Base-by-base conservation (phyloP, 2,888 invertebrate genomes). In the Schizaphis graminum region DNA sequence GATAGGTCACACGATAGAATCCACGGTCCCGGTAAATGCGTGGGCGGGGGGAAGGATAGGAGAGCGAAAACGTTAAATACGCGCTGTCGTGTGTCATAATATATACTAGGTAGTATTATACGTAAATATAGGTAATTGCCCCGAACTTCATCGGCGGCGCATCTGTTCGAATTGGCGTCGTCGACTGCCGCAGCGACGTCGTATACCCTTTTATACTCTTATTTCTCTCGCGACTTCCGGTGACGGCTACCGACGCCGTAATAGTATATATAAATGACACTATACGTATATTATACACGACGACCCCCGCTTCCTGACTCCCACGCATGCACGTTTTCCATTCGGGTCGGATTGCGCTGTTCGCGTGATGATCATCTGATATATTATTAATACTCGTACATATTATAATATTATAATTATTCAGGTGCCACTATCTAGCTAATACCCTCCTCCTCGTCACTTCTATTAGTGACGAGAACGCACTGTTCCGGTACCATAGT, bases 221-320 rank as follows among this genome's bases (percentile, higher is more conserved):
- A 53, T 86, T 88, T 92, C 92, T 88, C 53, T 67, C 61, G 88
- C 87, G 88, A 88, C 92, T 88, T 92, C 92, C 92, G 92, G 67
- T 41, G 26, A 67, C 16, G 67, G 26, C 47, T 44, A 28, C 57
- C 35, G 49, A 41, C 16, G 26, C 49, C 26, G 21, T 21, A 7
- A 8, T n/a, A 53, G n/a, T 67, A 67, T 67, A 67, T 77, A 77
- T 77, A 35, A 77, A 77, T 35, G 77, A 24, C 44, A 86, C 86
- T 86, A 41, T 26, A 44, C 89, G 44, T 28, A n/a, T 21, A 5
- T 16, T 44, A 26, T 44, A 85, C 44, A 28, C 89, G 21, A 21
- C 88, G 35, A 53, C 10, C 44, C 49, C 90, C 86, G 61, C 49
- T 92, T 92, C 92, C 92, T 61, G 88, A 49, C 88, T 67, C 67